These are phyloP conservation scores for Gadus chalcogrammus DNA, from an alignment of 2,113 vertebrate species.

Conservation along the genomic window DNA sequence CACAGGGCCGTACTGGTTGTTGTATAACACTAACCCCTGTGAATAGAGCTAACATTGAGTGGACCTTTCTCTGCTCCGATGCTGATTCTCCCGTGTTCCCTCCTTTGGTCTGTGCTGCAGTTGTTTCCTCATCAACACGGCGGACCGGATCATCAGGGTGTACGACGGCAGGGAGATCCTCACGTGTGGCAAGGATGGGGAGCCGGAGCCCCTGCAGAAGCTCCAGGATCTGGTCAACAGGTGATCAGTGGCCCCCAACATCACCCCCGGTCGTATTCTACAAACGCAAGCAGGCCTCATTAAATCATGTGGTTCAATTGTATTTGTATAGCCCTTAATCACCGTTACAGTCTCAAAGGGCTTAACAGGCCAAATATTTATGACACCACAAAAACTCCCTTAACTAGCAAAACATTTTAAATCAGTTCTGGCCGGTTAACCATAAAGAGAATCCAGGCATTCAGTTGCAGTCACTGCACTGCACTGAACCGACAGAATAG, in stretches of 20 bases:
- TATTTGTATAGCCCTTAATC: not conserved
- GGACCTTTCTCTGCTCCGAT: too few species aligned
- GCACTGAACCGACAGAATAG: too few species aligned
- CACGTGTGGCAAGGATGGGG: conserved; percentile 93
- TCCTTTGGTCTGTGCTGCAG: conserved; percentile 58
- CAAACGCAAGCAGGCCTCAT: not conserved
- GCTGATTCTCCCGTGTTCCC: not conserved
- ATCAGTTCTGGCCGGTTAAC: too few species aligned
- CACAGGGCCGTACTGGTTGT: too few species aligned
- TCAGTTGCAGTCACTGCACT: too few species aligned
- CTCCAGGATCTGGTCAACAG: conserved; percentile 97
- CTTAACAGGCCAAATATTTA: too few species aligned
- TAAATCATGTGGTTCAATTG: not conserved
- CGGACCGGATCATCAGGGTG: conserved; percentile 93
- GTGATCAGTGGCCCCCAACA: conserved; percentile 53
- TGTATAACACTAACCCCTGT: too few species aligned
- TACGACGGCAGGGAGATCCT: conserved; percentile 96
- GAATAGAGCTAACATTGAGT: too few species aligned
- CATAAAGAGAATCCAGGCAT: not conserved
- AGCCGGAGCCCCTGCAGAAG: conserved; percentile 98
- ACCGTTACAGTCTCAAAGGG: too few species aligned
- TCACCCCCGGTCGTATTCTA: not conserved
- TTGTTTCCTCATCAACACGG: conserved; percentile 98
- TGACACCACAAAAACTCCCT: too few species aligned
- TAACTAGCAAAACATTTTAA: too few species aligned